phyloP scores from a whole-genome alignment of 2,797 vertebrate genomes.

The Thalassophryne amazonica region DNA sequence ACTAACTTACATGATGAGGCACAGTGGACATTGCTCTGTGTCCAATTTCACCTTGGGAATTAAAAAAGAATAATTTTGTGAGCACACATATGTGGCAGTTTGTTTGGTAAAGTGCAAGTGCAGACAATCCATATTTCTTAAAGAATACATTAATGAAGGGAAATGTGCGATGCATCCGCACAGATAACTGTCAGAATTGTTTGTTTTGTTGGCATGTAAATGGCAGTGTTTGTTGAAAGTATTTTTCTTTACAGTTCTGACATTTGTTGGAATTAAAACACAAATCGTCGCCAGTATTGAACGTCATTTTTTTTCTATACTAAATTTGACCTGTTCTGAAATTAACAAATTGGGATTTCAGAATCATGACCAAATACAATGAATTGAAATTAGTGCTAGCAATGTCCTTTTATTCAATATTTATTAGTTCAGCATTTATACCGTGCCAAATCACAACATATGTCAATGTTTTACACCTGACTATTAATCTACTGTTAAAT shows the following conservation, averaged over 20 bases:
- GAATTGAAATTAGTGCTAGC: constrained; percentile 17
- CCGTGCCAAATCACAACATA: too few species aligned
- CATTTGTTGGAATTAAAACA: too few species aligned
- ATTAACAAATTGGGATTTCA: constrained; percentile 28
- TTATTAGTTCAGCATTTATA: too few species aligned
- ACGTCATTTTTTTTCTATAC: background rate
- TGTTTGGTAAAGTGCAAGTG: constrained; percentile 3
- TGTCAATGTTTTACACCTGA: too few species aligned
- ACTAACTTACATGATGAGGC: constrained; percentile 57
- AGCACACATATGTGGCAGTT: background rate
- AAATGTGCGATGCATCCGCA: too few species aligned
- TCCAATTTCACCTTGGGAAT: constrained; percentile 2
- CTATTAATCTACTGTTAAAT: too few species aligned
- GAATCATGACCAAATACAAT: constrained; percentile 15
- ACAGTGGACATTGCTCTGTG: constrained; percentile 38
- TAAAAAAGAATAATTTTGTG: constrained; percentile 18
- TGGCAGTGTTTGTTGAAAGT: too few species aligned
- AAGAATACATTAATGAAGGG: background rate
- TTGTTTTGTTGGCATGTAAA: too few species aligned
- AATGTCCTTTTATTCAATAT: too few species aligned
- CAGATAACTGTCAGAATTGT: too few species aligned
- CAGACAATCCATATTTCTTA: too few species aligned
- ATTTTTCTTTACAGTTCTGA: too few species aligned
- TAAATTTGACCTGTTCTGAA: constrained; percentile 7
- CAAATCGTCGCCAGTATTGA: background rate